phyloP scores from a whole-genome alignment of 2,797 vertebrate genomes.

The Picus viridis region DNA sequence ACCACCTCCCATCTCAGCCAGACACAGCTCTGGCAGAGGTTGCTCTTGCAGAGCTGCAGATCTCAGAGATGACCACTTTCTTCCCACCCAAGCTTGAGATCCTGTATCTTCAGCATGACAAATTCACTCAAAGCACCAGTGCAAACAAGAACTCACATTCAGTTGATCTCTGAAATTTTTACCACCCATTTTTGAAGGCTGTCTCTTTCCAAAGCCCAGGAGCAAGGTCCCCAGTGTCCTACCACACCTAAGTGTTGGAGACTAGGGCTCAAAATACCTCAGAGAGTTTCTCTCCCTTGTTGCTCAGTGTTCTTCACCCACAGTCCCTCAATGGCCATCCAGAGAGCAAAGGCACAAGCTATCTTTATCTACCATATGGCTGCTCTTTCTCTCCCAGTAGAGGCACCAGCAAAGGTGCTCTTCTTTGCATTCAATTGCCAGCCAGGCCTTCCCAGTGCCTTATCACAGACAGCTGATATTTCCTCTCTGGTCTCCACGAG shows the following conservation, averaged over 20 bases:
- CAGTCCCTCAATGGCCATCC: neutral
- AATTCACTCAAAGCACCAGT: neutral
- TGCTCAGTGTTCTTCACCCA: neutral
- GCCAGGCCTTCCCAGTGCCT: neutral
- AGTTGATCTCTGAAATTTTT: neutral
- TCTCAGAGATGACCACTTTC: neutral
- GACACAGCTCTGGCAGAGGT: neutral
- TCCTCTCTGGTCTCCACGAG: neutral
- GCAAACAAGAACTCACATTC: neutral
- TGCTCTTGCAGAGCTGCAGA: neutral
- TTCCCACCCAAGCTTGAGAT: neutral
- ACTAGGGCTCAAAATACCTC: neutral
- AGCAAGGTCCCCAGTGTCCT: neutral
- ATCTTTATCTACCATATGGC: neutral
- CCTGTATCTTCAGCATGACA: neutral
- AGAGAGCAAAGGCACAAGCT: neutral
- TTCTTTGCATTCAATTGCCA: neutral
- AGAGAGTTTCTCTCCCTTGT: neutral
- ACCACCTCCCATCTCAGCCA: neutral
- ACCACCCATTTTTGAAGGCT: neutral
- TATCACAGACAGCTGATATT: conserved; percentile 28
- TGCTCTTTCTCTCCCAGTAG: neutral
- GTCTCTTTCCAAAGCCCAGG: neutral
- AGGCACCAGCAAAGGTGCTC: neutral
- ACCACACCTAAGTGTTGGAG: neutral